These are phyloP conservation scores for Prunella himalayana DNA, from an alignment of 2,113 vertebrate species.

Conservation along the genomic window DNA sequence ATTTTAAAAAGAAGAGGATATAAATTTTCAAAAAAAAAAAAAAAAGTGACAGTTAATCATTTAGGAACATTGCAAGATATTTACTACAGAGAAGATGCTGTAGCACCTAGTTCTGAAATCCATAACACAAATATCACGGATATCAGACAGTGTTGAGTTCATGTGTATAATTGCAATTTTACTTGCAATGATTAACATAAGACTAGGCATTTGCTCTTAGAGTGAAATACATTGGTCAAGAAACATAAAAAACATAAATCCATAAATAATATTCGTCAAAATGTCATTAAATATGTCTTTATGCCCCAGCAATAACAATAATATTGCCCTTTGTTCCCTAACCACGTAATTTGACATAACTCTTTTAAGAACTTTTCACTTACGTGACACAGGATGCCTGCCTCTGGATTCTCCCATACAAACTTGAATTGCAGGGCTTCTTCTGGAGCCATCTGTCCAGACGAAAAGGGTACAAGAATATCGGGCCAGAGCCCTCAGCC, in stretches of 20 bases:
- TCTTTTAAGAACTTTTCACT: not conserved
- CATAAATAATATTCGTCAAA: not conserved
- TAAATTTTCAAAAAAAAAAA: not conserved
- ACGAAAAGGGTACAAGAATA: constrained; percentile 68
- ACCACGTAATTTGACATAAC: not conserved
- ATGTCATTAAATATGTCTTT: not conserved
- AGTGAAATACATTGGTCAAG: not conserved
- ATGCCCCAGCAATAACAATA: not conserved
- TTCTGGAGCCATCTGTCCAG: constrained; percentile 66
- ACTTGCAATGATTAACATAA: not conserved
- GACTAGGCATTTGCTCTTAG: not conserved
- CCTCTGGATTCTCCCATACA: constrained; percentile 66
- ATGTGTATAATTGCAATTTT: not conserved
- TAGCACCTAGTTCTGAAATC: not conserved
- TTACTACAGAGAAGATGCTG: not conserved
- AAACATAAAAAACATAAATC: not conserved
- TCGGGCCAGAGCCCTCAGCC: constrained; percentile 67
- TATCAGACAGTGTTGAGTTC: not conserved
- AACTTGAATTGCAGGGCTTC: constrained; percentile 66
- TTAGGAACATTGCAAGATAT: not conserved
- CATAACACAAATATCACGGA: accelerated
- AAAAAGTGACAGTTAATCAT: not conserved
- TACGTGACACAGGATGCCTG: constrained; percentile 58
- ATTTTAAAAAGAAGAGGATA: not conserved
- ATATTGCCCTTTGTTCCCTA: not conserved